Evolutionary conservation across 2,797 vertebrate genomes (phyloP).

Genomic region (Dermochelys coriacea): DNA sequence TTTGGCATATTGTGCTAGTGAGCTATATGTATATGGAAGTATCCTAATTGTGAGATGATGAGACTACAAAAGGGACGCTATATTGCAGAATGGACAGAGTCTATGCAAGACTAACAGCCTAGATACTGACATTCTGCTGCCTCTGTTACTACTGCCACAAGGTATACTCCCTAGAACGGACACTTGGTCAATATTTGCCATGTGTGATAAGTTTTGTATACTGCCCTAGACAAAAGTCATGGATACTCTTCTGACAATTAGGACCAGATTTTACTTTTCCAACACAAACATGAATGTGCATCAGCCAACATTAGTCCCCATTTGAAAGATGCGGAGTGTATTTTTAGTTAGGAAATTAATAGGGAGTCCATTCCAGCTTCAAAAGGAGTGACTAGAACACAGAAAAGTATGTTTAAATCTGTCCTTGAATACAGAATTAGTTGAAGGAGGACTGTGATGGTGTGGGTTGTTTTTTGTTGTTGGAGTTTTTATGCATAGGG

Average conservation of each 20-base stretch:
- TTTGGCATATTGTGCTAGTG: neutral
- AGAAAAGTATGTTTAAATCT: constrained; percentile 48
- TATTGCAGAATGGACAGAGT: constrained; percentile 42
- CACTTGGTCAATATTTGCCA: constrained; percentile 57
- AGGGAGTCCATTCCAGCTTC: constrained; percentile 54
- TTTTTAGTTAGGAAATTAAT: constrained; percentile 56
- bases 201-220: constrained; percentile 72
- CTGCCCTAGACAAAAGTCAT: constrained; percentile 67
- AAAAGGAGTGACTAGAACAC: constrained; percentile 51
- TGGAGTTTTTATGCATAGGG: constrained; percentile 1
- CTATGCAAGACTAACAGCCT: constrained; percentile 42
- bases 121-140: neutral
- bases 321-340: constrained; percentile 61
- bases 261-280: constrained; percentile 64
- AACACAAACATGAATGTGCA: constrained; percentile 12
- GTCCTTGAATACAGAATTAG: constrained; percentile 21
- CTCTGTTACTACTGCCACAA: neutral
- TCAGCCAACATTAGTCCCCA: constrained; percentile 35
- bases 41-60: constrained; percentile 46
- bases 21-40: constrained; percentile 26
- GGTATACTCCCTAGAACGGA: constrained; percentile 42
- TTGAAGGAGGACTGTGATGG: constrained; percentile 19
- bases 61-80: constrained; percentile 22
- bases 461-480: neutral
- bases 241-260: constrained; percentile 73